Percentiles rank a stretch among this genome's conserved stretches.
phyloP scores from a whole-genome alignment of 2,113 vertebrate genomes.

The Spizaetus ornatus region DNA sequence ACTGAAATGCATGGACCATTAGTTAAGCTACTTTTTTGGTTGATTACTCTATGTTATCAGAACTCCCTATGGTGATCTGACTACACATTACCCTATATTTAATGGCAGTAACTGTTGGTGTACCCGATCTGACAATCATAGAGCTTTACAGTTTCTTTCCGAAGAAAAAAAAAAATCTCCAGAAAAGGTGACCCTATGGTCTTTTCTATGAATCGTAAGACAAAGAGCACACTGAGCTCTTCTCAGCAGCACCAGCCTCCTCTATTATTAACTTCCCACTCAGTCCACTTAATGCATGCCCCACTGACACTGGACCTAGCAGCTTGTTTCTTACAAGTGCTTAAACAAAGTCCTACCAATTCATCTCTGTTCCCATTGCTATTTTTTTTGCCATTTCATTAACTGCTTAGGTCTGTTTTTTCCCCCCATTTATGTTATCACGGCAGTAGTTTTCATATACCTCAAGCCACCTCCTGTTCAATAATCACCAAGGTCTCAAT shows the following conservation, averaged over 20 bases:
- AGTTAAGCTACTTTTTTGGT: background rate
- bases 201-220: background rate
- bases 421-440: background rate
- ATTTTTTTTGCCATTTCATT: background rate
- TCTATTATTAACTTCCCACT: constrained; percentile 17
- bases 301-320: background rate
- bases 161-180: background rate
- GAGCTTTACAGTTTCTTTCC: background rate
- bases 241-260: background rate
- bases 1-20: background rate
- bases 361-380: background rate
- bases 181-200: background rate
- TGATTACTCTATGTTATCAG: background rate
- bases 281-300: background rate
- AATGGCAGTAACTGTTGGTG: background rate
- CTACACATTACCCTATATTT: background rate
- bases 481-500: background rate
- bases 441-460: background rate
- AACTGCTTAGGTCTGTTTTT: background rate
- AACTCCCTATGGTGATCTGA: background rate
- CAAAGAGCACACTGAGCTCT: background rate
- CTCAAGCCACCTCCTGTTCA: background rate
- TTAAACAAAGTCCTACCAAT: background rate
- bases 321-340: background rate
- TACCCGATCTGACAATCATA: background rate